Percentiles rank a stretch among this genome's conserved stretches.
Conservation (phyloP, 1,140 invertebrate species). For the Leptinotarsa texana region DNA sequence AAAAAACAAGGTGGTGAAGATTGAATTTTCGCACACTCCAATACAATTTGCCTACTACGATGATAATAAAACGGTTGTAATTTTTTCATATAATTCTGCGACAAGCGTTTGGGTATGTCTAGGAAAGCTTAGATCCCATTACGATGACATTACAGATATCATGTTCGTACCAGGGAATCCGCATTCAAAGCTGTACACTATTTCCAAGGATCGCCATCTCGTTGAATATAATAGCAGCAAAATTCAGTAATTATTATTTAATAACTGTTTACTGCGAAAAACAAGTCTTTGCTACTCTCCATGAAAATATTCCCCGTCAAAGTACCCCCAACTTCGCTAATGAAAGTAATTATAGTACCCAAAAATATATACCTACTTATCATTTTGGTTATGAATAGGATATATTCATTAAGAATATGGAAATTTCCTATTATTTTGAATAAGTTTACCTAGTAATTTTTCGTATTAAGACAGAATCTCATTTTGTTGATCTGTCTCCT, state of each 20-base stretch:
- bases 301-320: too few species aligned
- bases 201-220: constrained; percentile 66
- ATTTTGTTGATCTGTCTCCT: too few species aligned
- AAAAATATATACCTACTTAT: too few species aligned
- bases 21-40: constrained; percentile 59
- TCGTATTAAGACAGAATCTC: too few species aligned
- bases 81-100: constrained; percentile 58
- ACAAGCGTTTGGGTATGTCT: constrained; percentile 58
- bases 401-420: too few species aligned
- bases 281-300: too few species aligned
- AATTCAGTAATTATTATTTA: constrained; percentile 10
- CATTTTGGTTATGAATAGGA: too few species aligned
- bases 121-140: constrained; percentile 64
- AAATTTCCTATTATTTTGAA: too few species aligned
- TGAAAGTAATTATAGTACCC: too few species aligned
- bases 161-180: constrained; percentile 56
- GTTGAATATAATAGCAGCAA: constrained; percentile 63
- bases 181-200: constrained; percentile 57
- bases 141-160: constrained; percentile 59
- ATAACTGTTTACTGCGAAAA: too few species aligned
- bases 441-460: too few species aligned
- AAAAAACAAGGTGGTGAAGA: constrained; percentile 55
- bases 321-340: too few species aligned
- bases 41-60: constrained; percentile 62
- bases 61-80: constrained; percentile 56